Percentiles rank a stretch among this genome's conserved stretches.
These are phyloP conservation scores for Puntigrus tetrazona DNA, from an alignment of 2,113 vertebrate species.

Conservation along the genomic window DNA sequence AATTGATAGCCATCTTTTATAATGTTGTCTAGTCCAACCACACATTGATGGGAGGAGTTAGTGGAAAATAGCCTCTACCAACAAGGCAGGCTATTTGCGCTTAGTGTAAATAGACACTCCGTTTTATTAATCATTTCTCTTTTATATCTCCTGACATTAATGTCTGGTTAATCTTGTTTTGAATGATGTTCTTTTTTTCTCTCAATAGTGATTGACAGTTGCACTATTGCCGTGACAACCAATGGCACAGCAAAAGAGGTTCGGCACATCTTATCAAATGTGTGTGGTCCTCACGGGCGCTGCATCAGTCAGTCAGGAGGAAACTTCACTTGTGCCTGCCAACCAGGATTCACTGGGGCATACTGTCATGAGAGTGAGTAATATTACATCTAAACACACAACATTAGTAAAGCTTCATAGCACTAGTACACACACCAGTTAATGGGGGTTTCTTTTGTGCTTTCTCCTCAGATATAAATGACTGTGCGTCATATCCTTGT, in stretches of 20 bases:
- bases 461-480: constrained; percentile 84
- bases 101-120: too few species aligned
- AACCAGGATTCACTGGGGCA: constrained; percentile 88
- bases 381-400: constrained; percentile 22
- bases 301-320: constrained; percentile 89
- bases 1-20: too few species aligned
- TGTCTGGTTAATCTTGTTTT: not conserved
- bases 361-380: constrained; percentile 98
- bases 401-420: not conserved
- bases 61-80: too few species aligned
- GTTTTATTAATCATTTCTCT: too few species aligned
- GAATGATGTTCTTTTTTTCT: not conserved
- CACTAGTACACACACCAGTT: constrained; percentile 1
- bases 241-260: constrained; percentile 76
- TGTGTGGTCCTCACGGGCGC: constrained; percentile 89
- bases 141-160: not conserved
- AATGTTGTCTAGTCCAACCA: too few species aligned
- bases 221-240: constrained; percentile 84
- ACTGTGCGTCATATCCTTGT: constrained; percentile 86
- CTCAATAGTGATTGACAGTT: constrained; percentile 88
- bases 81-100: too few species aligned
- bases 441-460: not conserved
- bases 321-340: constrained; percentile 93
- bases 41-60: too few species aligned
- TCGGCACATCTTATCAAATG: constrained; percentile 82